These are phyloP conservation scores for Drosophila helvetica DNA, from an alignment of 2,888 invertebrate species.

Conservation along the genomic window DNA sequence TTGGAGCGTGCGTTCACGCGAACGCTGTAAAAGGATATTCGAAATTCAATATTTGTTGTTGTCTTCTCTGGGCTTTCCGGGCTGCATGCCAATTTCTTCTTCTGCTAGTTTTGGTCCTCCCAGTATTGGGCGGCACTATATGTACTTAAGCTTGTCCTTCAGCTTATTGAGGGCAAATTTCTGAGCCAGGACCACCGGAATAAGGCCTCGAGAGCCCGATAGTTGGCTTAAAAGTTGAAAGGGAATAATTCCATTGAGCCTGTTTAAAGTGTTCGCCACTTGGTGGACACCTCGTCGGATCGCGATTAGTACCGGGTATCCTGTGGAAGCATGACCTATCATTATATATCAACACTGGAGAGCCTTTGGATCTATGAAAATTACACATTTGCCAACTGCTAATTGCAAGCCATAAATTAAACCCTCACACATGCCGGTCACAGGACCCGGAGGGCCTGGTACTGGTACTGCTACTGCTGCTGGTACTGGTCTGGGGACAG, in stretches of 20 bases:
- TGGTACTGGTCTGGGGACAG: constrained; percentile 9
- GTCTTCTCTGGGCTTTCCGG: constrained; percentile 29
- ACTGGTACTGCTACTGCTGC: neutral
- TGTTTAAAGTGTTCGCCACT: neutral
- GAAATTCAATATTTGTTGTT: constrained; percentile 68
- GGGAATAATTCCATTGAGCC: constrained; percentile 8
- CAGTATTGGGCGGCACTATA: constrained; percentile 76
- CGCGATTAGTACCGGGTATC: constrained; percentile 32
- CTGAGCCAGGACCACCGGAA: constrained; percentile 9
- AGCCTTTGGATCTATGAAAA: constrained; percentile 56
- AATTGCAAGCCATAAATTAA: constrained; percentile 74
- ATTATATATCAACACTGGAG: constrained; percentile 38
- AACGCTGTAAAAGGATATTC: constrained; percentile 38
- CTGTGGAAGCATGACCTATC: constrained; percentile 31
- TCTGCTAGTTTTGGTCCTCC: constrained; percentile 66
- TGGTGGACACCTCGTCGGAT: neutral
- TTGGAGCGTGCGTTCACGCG: constrained; percentile 65
- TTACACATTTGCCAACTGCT: constrained; percentile 71
- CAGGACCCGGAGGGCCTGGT: constrained; percentile 2
- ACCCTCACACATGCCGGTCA: constrained; percentile 20
- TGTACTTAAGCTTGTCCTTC: constrained; percentile 71
- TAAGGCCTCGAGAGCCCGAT: too few relatives aligned
- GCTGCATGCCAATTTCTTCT: constrained; percentile 28
- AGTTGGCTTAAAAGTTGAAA: constrained; percentile 31
- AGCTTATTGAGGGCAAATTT: constrained; percentile 62